A percentile compares a stretch with the other conserved stretches of the same genome.
Conservation (phyloP, 2,797 vertebrate species). For the Orestias chungarensis region DNA sequence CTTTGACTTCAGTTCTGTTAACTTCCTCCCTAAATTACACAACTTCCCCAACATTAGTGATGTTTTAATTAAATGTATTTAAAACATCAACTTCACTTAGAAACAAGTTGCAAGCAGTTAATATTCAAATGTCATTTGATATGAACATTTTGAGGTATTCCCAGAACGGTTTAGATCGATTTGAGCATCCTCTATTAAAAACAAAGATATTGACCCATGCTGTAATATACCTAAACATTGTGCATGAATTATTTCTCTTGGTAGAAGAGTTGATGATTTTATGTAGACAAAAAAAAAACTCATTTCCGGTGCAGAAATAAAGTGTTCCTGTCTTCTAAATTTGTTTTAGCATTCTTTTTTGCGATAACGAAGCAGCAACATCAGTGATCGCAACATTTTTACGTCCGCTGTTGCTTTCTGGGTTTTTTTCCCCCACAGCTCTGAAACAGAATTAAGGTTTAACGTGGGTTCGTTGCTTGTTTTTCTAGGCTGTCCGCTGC, state of each 20-base stretch:
- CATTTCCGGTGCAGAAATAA: neutral
- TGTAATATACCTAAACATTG: neutral
- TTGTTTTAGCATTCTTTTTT: no score
- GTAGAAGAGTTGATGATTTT: neutral
- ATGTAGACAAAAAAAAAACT: neutral
- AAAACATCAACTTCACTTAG: neutral
- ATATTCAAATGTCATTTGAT: neutral
- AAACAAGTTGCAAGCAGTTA: neutral
- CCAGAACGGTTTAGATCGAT: neutral
- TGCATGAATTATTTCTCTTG: neutral
- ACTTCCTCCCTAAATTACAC: neutral
- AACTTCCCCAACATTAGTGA: neutral
- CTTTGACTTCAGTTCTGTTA: neutral
- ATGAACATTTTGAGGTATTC: neutral
- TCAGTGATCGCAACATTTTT: no score
- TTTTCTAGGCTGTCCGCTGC: slow-evolving; percentile 91
- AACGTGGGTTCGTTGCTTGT: neutral
- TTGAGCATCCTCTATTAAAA: neutral
- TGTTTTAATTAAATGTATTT: no score
- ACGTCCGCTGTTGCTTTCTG: no score
- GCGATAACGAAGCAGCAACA: no score
- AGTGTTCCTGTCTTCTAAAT: no score
- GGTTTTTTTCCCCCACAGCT: no score
- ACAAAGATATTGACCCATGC: neutral
- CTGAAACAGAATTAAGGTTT: neutral